Evolutionary conservation across 2,113 vertebrate species (phyloP).

Genomic region (Fulmarus glacialis): DNA sequence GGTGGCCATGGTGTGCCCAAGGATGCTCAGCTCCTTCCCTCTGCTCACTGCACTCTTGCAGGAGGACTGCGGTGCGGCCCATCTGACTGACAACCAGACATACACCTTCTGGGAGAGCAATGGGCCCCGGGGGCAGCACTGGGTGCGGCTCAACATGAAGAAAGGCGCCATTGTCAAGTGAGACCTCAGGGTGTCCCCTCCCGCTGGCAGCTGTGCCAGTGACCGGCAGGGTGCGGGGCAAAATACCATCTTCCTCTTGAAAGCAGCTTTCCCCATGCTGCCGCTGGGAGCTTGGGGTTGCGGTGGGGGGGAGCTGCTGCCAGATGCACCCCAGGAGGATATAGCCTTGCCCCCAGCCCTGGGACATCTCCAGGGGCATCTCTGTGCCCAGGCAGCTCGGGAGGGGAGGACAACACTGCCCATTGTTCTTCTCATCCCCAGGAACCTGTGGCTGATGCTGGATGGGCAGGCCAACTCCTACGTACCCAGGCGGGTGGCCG

Average conservation of each 20-base stretch:
- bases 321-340: background rate
- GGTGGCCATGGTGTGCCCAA: rapidly evolving
- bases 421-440: slow-evolving; percentile 38
- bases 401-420: background rate
- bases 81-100: slow-evolving; percentile 85
- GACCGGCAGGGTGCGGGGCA: background rate
- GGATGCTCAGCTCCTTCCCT: background rate
- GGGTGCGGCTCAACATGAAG: slow-evolving; percentile 97
- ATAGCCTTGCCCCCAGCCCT: background rate
- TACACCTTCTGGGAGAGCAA: slow-evolving; percentile 94
- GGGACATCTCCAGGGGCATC: background rate
- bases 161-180: slow-evolving; percentile 92
- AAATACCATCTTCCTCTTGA: background rate
- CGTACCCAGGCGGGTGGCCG: slow-evolving; percentile 88
- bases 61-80: slow-evolving; percentile 85
- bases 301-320: background rate
- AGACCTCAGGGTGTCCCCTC: slow-evolving; percentile 17
- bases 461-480: slow-evolving; percentile 85
- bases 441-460: slow-evolving; percentile 88
- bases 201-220: background rate
- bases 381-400: background rate
- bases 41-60: background rate
- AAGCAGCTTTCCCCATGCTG: background rate
- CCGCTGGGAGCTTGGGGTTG: background rate
- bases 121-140: slow-evolving; percentile 89